These are phyloP conservation scores for Paramisgurnus dabryanus DNA, from an alignment of 2,113 vertebrate species.

Conservation along the genomic window DNA sequence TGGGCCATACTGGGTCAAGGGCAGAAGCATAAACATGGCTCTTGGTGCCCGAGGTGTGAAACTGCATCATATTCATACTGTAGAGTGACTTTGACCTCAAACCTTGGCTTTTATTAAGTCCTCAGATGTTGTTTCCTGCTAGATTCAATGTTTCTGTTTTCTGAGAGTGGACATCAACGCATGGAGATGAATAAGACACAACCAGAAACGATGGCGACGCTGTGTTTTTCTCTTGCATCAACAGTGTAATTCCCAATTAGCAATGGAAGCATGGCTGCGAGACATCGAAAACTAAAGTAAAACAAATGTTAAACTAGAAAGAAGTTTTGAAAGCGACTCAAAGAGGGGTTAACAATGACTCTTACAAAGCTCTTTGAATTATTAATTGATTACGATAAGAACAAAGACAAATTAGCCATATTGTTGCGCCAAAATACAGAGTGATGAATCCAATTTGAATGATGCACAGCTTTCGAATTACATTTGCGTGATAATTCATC, in stretches of 20 bases:
- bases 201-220: background rate
- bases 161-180: background rate
- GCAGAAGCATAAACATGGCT: constrained; percentile 27
- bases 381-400: constrained; percentile 21
- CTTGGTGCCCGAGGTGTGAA: constrained; percentile 8
- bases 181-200: background rate
- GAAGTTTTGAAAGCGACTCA: background rate
- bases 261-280: constrained; percentile 60
- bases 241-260: constrained; percentile 63
- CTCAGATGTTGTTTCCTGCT: background rate
- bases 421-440: constrained; percentile 45
- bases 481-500: constrained; percentile 64
- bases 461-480: constrained; percentile 71
- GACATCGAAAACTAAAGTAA: constrained; percentile 34
- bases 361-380: constrained; percentile 10
- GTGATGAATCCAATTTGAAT: constrained; percentile 59
- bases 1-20: constrained; percentile 29
- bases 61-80: constrained; percentile 18
- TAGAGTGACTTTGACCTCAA: constrained; percentile 5
- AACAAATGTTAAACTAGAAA: constrained; percentile 63
- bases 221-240: background rate
- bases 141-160: background rate
- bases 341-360: background rate
- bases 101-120: background rate
- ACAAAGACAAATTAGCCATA: constrained; percentile 40